Evolutionary conservation across 2,113 vertebrate genomes (phyloP).

Genomic region (Casuarius casuarius): DNA sequence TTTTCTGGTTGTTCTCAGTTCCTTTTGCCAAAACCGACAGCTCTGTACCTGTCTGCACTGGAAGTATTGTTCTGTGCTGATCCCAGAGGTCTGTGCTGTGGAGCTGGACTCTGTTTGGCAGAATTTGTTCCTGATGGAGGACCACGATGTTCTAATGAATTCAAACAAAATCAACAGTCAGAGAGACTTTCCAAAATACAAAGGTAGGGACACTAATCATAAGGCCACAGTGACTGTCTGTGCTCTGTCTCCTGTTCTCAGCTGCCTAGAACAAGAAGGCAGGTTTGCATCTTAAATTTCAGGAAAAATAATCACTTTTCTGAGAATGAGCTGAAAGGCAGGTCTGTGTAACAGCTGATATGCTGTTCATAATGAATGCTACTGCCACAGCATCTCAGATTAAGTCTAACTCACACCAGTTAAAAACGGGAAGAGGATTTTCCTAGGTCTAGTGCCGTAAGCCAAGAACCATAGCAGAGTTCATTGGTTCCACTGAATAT

Average conservation of each 20-base stretch:
- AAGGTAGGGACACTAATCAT: fast-evolving
- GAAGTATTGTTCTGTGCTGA: conserved; percentile 76
- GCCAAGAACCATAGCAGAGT: not conserved
- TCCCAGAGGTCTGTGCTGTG: conserved; percentile 87
- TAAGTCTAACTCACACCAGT: fast-evolving
- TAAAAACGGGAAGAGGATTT: not conserved
- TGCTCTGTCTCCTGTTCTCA: not conserved
- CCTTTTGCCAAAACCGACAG: conserved; percentile 6
- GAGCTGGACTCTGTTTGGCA: conserved; percentile 90
- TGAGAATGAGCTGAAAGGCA: not conserved
- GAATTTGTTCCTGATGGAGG: conserved; percentile 94
- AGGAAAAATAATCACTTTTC: not conserved
- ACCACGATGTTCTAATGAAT: conserved; percentile 83
- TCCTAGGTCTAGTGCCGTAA: not conserved
- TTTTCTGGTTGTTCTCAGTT: not conserved
- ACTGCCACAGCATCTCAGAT: fast-evolving
- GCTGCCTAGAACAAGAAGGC: not conserved
- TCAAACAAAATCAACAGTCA: not conserved
- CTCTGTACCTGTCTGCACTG: conserved; percentile 68
- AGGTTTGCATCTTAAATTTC: not conserved
- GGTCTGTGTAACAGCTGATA: not conserved
- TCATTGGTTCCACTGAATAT: not conserved
- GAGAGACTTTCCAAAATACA: not conserved
- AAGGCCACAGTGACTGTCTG: fast-evolving
- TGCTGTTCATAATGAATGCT: not conserved